These are phyloP conservation scores for Gortyna flavago DNA, from an alignment of 2,888 invertebrate genomes.

Conservation along the genomic window DNA sequence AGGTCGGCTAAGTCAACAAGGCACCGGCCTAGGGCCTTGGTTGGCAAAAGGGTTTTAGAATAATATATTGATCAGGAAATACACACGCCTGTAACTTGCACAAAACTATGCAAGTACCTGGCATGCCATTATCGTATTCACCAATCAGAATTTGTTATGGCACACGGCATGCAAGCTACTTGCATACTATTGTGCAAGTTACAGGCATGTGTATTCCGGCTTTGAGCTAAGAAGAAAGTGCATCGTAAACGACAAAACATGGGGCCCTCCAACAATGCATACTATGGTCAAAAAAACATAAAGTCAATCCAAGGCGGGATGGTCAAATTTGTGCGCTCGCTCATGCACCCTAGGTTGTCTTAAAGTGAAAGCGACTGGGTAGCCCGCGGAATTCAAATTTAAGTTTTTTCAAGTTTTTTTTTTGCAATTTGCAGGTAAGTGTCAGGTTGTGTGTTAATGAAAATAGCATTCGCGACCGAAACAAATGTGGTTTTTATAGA, in stretches of 20 bases:
- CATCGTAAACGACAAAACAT: background rate
- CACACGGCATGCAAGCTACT: background rate
- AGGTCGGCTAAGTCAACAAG: background rate
- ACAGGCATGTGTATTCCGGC: background rate
- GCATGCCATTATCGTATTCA: background rate
- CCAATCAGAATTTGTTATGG: background rate
- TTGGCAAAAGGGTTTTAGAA: background rate
- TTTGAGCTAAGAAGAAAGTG: background rate
- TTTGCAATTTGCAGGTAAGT: background rate
- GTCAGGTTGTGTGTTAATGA: too few relatives aligned
- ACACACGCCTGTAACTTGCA: background rate
- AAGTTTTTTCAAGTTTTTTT: background rate
- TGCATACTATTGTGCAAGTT: background rate
- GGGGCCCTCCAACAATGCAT: background rate
- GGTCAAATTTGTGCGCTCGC: too few relatives aligned
- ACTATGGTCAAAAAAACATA: background rate
- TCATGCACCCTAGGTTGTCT: background rate
- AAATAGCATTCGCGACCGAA: too few relatives aligned
- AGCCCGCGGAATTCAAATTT: background rate
- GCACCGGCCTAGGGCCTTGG: background rate
- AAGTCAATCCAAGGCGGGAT: too few relatives aligned
- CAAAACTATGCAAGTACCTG: too few relatives aligned
- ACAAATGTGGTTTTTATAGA: background rate
- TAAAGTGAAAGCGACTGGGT: too few relatives aligned
- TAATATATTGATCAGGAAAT: background rate